A percentile compares a stretch with the other conserved stretches of the same genome.
These are phyloP conservation scores for Dendrophyllia cribrosa DNA, from an alignment of 64 coral and sea anemone species.

Conservation along the genomic window DNA sequence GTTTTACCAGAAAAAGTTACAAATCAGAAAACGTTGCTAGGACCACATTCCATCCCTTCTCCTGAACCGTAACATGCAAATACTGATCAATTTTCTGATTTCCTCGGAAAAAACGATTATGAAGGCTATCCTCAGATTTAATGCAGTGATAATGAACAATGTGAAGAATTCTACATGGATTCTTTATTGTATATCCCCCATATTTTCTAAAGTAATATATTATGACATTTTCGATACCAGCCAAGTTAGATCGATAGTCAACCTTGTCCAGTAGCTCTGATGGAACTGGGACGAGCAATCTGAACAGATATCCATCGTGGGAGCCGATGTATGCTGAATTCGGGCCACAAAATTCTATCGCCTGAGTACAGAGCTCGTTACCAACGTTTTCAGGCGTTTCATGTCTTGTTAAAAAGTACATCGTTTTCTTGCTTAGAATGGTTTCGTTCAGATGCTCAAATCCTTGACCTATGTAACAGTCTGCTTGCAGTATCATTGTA, in stretches of 20 bases:
- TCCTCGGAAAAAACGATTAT: too few species aligned
- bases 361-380: background rate
- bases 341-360: slow-evolving; percentile 70
- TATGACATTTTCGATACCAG: slow-evolving; percentile 77
- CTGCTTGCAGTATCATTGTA: slow-evolving; percentile 81
- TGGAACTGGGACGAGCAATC: slow-evolving; percentile 57
- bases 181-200: slow-evolving; percentile 72
- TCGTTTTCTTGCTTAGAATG: slow-evolving; percentile 44
- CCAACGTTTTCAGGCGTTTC: slow-evolving; percentile 42
- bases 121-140: too few species aligned
- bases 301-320: slow-evolving; percentile 93
- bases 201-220: slow-evolving; percentile 67
- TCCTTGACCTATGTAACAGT: slow-evolving; percentile 81
- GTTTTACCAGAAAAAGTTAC: too few species aligned
- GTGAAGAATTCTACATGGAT: slow-evolving; percentile 85
- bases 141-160: slow-evolving; percentile 90
- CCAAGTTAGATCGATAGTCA: slow-evolving; percentile 68
- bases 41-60: too few species aligned
- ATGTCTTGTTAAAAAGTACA: slow-evolving; percentile 91
- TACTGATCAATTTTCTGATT: too few species aligned
- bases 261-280: slow-evolving; percentile 42
- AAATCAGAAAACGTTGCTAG: too few species aligned
- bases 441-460: slow-evolving; percentile 65
- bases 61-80: too few species aligned
- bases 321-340: slow-evolving; percentile 83